phyloP scores from a whole-genome alignment of 2,113 vertebrate species.

The Potamarius usumacintae region DNA sequence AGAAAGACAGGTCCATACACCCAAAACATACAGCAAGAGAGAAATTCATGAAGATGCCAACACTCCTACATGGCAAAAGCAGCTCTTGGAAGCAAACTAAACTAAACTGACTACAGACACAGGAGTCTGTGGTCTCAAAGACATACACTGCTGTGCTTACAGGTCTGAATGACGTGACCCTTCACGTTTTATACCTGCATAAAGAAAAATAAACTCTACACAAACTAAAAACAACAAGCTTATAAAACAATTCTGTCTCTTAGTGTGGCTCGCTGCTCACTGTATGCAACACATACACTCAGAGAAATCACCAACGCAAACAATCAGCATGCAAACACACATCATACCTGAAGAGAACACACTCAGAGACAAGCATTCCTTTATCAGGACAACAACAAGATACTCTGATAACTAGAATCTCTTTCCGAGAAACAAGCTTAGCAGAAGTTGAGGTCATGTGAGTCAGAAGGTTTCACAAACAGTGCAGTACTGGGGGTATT shows the following conservation, averaged over 20 bases:
- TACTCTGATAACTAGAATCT: background rate
- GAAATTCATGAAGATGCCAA: background rate
- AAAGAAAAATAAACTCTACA: background rate
- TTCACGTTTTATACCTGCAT: too few species aligned
- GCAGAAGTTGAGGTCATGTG: constrained; percentile 13
- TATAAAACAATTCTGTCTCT: background rate
- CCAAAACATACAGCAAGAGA: background rate
- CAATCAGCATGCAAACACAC: constrained; percentile 24
- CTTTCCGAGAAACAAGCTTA: background rate
- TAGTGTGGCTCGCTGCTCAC: background rate
- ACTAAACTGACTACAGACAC: background rate
- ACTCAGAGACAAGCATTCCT: background rate
- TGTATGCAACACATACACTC: background rate
- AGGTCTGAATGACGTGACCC: background rate
- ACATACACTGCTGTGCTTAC: background rate
- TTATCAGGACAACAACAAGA: background rate
- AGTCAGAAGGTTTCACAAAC: background rate
- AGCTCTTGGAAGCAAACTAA: background rate
- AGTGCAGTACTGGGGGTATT: constrained; percentile 1
- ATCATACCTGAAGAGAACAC: background rate
- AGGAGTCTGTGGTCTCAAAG: background rate
- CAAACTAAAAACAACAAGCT: background rate
- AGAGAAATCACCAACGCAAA: background rate
- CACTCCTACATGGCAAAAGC: background rate
- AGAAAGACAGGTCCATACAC: background rate